Percentiles rank a stretch among this genome's conserved stretches.
Evolutionary conservation across 1,140 invertebrate species (phyloP).

Genomic region (Formica selysi): DNA sequence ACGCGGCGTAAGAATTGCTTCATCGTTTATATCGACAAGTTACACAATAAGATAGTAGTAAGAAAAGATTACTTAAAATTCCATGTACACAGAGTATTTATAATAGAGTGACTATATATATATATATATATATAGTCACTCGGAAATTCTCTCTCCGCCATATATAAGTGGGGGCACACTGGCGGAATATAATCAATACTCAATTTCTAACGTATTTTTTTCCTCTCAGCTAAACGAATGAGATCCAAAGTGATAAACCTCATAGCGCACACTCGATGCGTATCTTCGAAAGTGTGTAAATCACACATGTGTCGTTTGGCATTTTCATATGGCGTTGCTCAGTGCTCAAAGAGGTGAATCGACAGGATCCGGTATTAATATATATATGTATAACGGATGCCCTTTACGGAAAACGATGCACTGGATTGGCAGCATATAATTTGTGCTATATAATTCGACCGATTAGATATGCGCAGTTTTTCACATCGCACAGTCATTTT

Average conservation of each 20-base stretch:
- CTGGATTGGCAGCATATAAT: constrained; percentile 51
- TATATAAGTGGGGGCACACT: neutral
- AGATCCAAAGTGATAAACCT: constrained; percentile 50
- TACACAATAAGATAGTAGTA: constrained; percentile 76
- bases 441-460: constrained; percentile 27
- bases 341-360: constrained; percentile 37
- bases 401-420: constrained; percentile 11
- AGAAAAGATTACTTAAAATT: constrained; percentile 74
- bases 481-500: constrained; percentile 35
- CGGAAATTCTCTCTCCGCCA: neutral
- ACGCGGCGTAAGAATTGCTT: constrained; percentile 57
- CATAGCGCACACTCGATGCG: constrained; percentile 3
- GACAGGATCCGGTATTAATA: neutral
- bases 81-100: constrained; percentile 78
- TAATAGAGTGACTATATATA: constrained; percentile 28
- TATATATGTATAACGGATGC: no score
- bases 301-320: constrained; percentile 74
- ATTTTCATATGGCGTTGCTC: constrained; percentile 77
- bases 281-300: neutral
- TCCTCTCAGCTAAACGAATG: constrained; percentile 22
- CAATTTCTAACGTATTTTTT: constrained; percentile 8
- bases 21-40: constrained; percentile 66
- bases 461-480: constrained; percentile 22
- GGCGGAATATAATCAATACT: neutral
- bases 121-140: neutral